Percentiles rank a stretch among this genome's conserved stretches.
Evolutionary conservation across 2,888 invertebrate genomes (phyloP).

Genomic region (Hyposoter dolosus): DNA sequence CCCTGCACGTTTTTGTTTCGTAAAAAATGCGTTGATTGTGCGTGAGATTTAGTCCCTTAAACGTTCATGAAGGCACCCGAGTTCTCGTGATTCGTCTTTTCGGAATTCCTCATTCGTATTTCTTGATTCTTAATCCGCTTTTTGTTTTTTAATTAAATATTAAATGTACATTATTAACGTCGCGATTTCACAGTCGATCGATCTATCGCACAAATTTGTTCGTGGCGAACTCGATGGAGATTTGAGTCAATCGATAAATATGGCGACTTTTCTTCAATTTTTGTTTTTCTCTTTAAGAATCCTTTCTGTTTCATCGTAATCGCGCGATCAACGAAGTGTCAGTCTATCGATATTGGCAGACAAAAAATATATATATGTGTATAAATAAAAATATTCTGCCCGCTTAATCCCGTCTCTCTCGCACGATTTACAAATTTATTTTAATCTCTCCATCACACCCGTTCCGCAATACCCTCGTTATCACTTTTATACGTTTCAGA

Average conservation of each 20-base stretch:
- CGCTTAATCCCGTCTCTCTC: constrained; percentile 50
- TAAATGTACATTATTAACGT: constrained; percentile 56
- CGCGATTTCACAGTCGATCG: constrained; percentile 48
- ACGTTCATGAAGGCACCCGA: constrained; percentile 74
- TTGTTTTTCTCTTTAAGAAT: constrained; percentile 9
- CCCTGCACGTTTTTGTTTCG: constrained; percentile 47
- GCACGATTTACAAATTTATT: constrained; percentile 21
- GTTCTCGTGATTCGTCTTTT: constrained; percentile 46
- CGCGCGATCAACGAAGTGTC: constrained; percentile 51
- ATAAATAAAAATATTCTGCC: constrained; percentile 57
- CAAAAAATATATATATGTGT: constrained; percentile 10
- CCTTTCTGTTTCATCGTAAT: neutral
- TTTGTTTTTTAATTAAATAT: constrained; percentile 44
- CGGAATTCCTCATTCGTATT: constrained; percentile 30
- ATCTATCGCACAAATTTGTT: constrained; percentile 34
- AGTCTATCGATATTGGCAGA: constrained; percentile 77
- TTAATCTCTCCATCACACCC: constrained; percentile 39
- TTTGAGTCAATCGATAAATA: constrained; percentile 69
- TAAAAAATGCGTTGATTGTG: constrained; percentile 60
- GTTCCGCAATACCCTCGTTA: constrained; percentile 35
- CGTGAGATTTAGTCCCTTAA: constrained; percentile 58
- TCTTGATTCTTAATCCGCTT: constrained; percentile 31
- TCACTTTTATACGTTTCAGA: constrained; percentile 46
- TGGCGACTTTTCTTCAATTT: constrained; percentile 65
- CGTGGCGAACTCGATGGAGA: constrained; percentile 38